phyloP scores from a whole-genome alignment of 2,113 vertebrate genomes.

The Rhynchopsitta pachyrhyncha region DNA sequence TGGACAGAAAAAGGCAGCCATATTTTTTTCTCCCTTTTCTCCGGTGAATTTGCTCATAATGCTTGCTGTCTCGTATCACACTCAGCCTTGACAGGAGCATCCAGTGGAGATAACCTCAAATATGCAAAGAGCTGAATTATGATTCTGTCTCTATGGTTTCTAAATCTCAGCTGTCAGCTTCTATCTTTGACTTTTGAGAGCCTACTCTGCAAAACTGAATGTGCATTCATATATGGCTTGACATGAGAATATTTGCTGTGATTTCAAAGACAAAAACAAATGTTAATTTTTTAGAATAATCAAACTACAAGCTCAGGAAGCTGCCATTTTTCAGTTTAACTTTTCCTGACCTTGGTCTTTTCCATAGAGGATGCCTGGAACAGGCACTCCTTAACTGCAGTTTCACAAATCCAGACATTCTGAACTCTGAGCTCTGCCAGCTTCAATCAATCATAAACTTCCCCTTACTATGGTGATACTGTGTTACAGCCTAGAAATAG shows the following conservation, averaged over 20 bases:
- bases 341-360: not conserved
- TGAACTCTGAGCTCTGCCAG: constrained; percentile 16
- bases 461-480: not conserved
- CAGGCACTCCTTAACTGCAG: not conserved
- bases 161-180: constrained; percentile 31
- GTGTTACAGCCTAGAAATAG: not conserved
- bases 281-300: not conserved
- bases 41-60: not conserved
- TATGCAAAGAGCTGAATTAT: constrained; percentile 5
- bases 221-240: not conserved
- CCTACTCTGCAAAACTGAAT: not conserved
- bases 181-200: constrained; percentile 35
- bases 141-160: not conserved
- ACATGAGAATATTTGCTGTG: not conserved
- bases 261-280: not conserved
- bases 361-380: not conserved
- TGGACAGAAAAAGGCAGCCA: not conserved
- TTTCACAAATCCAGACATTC: not conserved
- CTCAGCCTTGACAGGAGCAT: constrained; percentile 15
- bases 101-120: constrained; percentile 13
- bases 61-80: not conserved
- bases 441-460: not conserved
- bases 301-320: not conserved
- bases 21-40: not conserved
- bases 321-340: not conserved